These are phyloP conservation scores for Poeciliopsis turrubarensis DNA, from an alignment of 2,113 vertebrate species.

Conservation along the genomic window DNA sequence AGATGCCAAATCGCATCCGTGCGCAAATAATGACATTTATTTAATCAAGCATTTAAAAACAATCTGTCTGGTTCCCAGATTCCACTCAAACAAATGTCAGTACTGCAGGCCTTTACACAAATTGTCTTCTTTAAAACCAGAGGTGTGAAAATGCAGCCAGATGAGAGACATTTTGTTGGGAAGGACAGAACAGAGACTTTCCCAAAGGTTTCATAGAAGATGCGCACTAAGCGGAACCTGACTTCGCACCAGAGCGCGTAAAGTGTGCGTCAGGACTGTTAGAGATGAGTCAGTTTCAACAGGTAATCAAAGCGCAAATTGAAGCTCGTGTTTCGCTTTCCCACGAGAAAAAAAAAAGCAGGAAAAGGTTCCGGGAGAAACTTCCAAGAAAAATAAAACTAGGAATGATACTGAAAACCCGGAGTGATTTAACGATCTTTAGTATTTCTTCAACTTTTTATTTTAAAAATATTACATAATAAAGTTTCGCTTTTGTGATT, in stretches of 20 bases:
- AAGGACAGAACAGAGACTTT: neutral
- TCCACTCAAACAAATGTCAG: neutral
- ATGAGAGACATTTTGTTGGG: neutral
- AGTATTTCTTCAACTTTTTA: neutral
- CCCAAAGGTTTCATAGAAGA: neutral
- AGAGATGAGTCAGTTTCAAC: slow-evolving; percentile 22
- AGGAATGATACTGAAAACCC: neutral
- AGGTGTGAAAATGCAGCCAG: neutral
- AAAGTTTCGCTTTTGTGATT: no score
- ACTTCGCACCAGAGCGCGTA: slow-evolving; percentile 5
- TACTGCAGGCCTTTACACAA: neutral
- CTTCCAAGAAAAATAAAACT: neutral
- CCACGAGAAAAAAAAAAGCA: slow-evolving; percentile 38
- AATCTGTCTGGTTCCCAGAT: neutral
- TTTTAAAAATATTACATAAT: neutral
- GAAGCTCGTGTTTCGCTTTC: neutral
- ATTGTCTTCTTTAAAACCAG: neutral
- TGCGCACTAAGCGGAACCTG: neutral
- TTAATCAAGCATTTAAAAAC: neutral
- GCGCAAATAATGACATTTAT: neutral
- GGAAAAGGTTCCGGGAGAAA: neutral
- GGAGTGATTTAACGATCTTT: neutral
- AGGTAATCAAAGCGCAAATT: slow-evolving; percentile 40
- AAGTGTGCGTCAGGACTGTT: neutral
- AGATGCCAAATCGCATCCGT: no score